Evolutionary conservation across 2,888 invertebrate species (phyloP).

Genomic region (Tromatobia lineatoria): DNA sequence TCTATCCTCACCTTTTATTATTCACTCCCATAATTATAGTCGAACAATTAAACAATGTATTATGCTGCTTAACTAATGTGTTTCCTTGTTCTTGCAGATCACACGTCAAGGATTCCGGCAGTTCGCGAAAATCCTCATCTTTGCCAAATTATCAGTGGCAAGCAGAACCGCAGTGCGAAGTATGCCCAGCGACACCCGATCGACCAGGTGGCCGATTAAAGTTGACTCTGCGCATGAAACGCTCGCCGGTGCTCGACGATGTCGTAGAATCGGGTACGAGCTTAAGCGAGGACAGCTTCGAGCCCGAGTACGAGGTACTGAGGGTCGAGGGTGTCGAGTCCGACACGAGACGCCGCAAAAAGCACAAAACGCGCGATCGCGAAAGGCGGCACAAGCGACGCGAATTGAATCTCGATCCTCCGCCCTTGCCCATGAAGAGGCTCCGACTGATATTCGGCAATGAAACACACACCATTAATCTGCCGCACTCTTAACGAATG

Average conservation of each 20-base stretch:
- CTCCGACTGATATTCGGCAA: constrained; percentile 95
- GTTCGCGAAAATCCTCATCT: constrained; percentile 70
- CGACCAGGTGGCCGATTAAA: constrained; percentile 88
- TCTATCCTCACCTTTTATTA: not conserved
- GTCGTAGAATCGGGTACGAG: constrained; percentile 93
- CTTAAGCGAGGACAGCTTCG: constrained; percentile 89
- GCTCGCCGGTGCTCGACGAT: constrained; percentile 94
- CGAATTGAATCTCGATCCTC: constrained; percentile 85
- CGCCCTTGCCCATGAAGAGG: constrained; percentile 92
- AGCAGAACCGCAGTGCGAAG: constrained; percentile 68
- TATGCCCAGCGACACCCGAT: constrained; percentile 87
- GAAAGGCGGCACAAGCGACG: constrained; percentile 88
- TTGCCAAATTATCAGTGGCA: constrained; percentile 75
- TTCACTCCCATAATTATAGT: not conserved
- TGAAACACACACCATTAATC: constrained; percentile 95
- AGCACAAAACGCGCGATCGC: constrained; percentile 87
- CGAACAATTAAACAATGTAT: not conserved
- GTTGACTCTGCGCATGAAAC: constrained; percentile 94
- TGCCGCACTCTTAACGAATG: constrained; percentile 89
- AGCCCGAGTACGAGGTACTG: constrained; percentile 94
- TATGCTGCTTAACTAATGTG: no score
- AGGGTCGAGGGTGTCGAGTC: constrained; percentile 91
- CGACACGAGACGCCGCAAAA: constrained; percentile 85
- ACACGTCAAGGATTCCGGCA: constrained; percentile 70
- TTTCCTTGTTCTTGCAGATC: constrained; percentile 69